Base-by-base conservation (phyloP, 2,888 invertebrate species). In the Oeneis ivallda region DNA sequence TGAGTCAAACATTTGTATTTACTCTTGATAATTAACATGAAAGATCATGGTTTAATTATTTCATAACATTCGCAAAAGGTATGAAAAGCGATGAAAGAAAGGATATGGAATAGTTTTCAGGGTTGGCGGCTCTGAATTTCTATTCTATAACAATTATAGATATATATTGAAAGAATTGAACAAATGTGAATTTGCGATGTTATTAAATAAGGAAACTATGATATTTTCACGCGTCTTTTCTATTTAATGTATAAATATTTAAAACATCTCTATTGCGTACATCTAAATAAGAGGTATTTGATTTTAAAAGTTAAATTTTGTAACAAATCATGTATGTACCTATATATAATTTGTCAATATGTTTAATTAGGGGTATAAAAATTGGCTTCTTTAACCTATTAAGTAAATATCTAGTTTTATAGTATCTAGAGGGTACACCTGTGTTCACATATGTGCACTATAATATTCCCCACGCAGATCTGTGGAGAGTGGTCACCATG, bases 111-210 rank as follows among this genome's bases (percentile, higher is more conserved):
- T 85, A 77, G 79, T 77, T 69, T 69, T 66, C 71, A 77, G 78
- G 84, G 90, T 15, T 91, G 91, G 91, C 91, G 90, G 91, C 89
- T 85, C 78, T 80, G 71, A 47, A 64, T 54, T 49, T 64, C 65
- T 68, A 62, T 70, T 70, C 70, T 68, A 73, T 77, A 71, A 69
- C 11, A 54, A 45, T 68, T 56, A 49, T 62, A 57, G 60, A 17
- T 41, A 17, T n/a, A n/a, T n/a, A 2, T 15, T 56, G 58, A 15
- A 34, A 47, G 65, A 47, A 50, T 50, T 52, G 41, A 19, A 19
- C 15, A 6, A 49, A 6, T 41, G 13, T 8, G 50, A 15, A 53
- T 64, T 71, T 64, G 67, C 52, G 34, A 45, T 69, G 69, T 68
- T 71, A 64, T 57, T 39, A 59, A 60, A 68, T 68, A 66, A 67